Conservation (phyloP, 2,797 vertebrate genomes). For the Schizothorax lantsangensis region DNA sequence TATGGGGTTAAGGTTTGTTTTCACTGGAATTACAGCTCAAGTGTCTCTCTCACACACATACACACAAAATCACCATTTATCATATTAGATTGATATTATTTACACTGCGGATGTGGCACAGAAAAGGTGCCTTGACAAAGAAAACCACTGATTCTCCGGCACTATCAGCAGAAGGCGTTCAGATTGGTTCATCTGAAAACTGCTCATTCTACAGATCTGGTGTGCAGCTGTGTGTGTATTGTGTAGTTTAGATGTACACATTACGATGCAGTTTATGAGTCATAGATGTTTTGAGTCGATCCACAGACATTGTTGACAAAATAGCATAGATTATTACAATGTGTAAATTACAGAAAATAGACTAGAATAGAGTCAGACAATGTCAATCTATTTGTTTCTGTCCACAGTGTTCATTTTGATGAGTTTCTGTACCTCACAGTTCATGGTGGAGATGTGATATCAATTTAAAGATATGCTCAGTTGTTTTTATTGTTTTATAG, state of each 20-base stretch:
- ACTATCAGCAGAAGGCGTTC: background rate
- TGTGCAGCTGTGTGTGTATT: background rate
- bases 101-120: background rate
- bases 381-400: background rate
- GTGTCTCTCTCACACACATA: background rate
- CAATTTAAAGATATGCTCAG: conserved; percentile 1
- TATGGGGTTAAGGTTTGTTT: too few relatives aligned
- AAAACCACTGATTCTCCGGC: background rate
- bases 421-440: background rate
- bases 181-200: background rate
- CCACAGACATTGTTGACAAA: background rate
- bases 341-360: background rate
- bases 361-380: background rate
- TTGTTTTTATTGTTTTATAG: conserved; percentile 6
- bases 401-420: background rate
- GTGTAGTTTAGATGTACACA: background rate
- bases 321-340: background rate
- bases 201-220: too few relatives aligned
- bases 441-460: background rate
- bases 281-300: background rate
- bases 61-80: background rate
- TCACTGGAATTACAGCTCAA: background rate
- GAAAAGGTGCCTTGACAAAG: background rate
- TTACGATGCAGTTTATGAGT: background rate
- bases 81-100: background rate